Conservation (phyloP, 2,888 invertebrate species). For the Ochlodes sylvanus region DNA sequence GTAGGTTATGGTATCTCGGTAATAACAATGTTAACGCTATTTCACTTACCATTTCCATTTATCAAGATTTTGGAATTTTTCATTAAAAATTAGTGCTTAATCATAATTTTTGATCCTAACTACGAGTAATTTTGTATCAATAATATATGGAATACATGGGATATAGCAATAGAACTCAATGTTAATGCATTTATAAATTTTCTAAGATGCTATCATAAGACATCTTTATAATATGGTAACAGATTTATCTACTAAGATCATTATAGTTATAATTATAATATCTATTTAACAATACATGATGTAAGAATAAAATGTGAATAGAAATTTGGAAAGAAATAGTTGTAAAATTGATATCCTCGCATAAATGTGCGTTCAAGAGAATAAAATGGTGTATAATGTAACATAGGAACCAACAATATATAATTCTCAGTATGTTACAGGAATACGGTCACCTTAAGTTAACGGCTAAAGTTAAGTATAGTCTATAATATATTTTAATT, state of each 20-base stretch:
- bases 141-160: conserved; percentile 31
- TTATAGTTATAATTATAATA: conserved; percentile 27
- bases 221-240: conserved; percentile 31
- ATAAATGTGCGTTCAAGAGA: conserved; percentile 55
- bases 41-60: conserved; percentile 10
- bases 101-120: conserved; percentile 21
- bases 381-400: conserved; percentile 50
- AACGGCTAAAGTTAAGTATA: conserved; percentile 49
- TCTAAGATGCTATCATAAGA: conserved; percentile 25
- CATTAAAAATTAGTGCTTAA: conserved; percentile 34
- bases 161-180: conserved; percentile 31
- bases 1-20: conserved; percentile 8
- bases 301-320: conserved; percentile 36
- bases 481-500: conserved; percentile 47
- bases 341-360: conserved; percentile 40
- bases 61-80: conserved; percentile 19
- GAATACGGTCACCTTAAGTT: conserved; percentile 52
- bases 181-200: conserved; percentile 27
- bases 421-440: conserved; percentile 48
- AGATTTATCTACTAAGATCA: conserved; percentile 32
- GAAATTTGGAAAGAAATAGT: conserved; percentile 43
- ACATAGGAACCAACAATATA: conserved; percentile 61
- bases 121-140: conserved; percentile 33
- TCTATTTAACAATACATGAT: conserved; percentile 38
- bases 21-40: conserved; percentile 3